A percentile compares a stretch with the other conserved stretches of the same genome.
Evolutionary conservation across 2,113 vertebrate genomes (phyloP).

Genomic region (Corythoichthys haematopterus): DNA sequence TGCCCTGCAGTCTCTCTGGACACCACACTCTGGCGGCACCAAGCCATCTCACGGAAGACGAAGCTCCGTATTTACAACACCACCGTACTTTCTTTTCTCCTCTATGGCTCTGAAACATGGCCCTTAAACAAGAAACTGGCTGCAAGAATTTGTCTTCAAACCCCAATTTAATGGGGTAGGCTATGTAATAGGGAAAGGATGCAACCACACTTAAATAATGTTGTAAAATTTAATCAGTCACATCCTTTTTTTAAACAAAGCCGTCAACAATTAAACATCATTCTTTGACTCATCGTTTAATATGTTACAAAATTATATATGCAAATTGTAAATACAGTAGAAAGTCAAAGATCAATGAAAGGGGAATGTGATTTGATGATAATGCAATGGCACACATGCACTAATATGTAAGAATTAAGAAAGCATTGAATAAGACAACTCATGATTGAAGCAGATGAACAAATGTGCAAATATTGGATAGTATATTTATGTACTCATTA

Average conservation of each 20-base stretch:
- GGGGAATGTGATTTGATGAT: conserved; percentile 20
- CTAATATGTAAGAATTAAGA: conserved; percentile 14
- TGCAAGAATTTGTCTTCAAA: no score
- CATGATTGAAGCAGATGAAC: conserved; percentile 9
- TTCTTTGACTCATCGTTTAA: conserved; percentile 49
- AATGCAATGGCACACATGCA: conserved; percentile 10
- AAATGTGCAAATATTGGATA: conserved; percentile 25
- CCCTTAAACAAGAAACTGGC: no score
- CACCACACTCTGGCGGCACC: no score
- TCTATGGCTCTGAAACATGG: no score
- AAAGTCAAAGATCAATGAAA: conserved; percentile 29
- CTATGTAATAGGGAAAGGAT: neutral
- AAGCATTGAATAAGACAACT: conserved; percentile 11
- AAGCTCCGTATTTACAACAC: no score
- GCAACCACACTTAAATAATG: conserved; percentile 5
- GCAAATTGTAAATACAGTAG: conserved; percentile 51
- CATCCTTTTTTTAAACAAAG: conserved; percentile 51
- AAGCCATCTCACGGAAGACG: no score
- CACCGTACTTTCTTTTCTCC: no score
- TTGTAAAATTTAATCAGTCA: conserved; percentile 53
- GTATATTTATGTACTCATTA: conserved; percentile 9
- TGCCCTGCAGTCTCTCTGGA: no score
- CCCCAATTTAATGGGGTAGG: no score
- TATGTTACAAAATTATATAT: conserved; percentile 61
- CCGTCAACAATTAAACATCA: conserved; percentile 56